phyloP scores from a whole-genome alignment of 1,140 invertebrate genomes.

The Dryas iulia region DNA sequence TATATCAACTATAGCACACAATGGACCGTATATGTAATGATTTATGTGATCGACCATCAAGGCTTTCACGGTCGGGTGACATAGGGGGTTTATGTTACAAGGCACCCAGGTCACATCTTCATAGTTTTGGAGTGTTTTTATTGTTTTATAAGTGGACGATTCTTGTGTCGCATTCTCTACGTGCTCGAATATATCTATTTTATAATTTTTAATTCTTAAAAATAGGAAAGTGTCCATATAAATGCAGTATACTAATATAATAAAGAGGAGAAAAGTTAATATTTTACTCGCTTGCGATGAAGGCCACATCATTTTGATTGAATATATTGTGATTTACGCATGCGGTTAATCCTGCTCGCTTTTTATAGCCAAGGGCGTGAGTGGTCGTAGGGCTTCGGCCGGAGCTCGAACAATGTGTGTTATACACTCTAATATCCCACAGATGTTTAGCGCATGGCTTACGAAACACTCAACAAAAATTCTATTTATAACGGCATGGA shows the following conservation, averaged over 20 bases:
- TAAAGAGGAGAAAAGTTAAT: constrained; percentile 53
- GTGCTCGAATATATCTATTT: constrained; percentile 52
- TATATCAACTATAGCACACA: constrained; percentile 84
- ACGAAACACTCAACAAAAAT: constrained; percentile 22
- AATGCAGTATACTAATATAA: constrained; percentile 59
- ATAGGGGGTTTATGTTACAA: constrained; percentile 86
- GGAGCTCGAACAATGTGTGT: constrained; percentile 11
- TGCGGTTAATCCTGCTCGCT: constrained; percentile 26
- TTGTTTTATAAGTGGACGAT: constrained; percentile 41
- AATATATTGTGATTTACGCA: constrained; percentile 27
- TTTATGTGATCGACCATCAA: constrained; percentile 88
- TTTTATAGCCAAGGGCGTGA: constrained; percentile 25
- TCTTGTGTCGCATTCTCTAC: constrained; percentile 45
- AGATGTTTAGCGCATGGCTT: constrained; percentile 32
- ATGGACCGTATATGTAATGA: constrained; percentile 87
- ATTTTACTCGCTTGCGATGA: constrained; percentile 73
- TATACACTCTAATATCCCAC: constrained; percentile 17
- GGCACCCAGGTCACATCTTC: constrained; percentile 82
- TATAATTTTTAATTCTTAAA: constrained; percentile 63
- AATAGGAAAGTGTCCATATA: constrained; percentile 69
- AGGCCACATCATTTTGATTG: constrained; percentile 73
- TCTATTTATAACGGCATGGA: constrained; percentile 38
- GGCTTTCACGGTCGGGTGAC: constrained; percentile 88
- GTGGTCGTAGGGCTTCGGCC: constrained; percentile 30
- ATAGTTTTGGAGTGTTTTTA: constrained; percentile 57